Conservation (phyloP, 2,797 vertebrate species). For the Graptemys geographica region DNA sequence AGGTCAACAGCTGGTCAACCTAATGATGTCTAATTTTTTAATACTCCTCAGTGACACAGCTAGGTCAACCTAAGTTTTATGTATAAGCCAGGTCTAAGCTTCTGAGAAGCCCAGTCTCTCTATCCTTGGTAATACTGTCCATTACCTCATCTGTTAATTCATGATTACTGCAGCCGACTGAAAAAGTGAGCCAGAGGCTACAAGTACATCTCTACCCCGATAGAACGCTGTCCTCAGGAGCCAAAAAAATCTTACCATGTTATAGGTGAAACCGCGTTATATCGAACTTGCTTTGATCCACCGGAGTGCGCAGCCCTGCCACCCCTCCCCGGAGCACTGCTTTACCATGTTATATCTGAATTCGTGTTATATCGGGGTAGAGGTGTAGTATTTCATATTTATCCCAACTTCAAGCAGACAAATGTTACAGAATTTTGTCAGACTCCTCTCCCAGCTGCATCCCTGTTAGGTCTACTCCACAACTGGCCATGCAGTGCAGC, state of each 20-base stretch:
- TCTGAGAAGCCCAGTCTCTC: constrained; percentile 25
- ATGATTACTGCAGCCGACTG: constrained; percentile 60
- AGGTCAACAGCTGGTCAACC: background rate
- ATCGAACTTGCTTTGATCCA: too few species aligned
- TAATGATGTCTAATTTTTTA: background rate
- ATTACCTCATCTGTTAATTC: constrained; percentile 51
- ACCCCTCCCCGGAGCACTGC: too few species aligned
- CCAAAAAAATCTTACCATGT: too few species aligned
- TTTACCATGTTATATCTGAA: too few species aligned
- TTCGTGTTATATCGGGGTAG: too few species aligned
- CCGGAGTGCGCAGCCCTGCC: too few species aligned
- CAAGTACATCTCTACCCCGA: background rate
- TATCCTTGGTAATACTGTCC: constrained; percentile 34
- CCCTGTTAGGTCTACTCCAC: constrained; percentile 13
- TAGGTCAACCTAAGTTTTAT: background rate
- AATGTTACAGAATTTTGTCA: constrained; percentile 17
- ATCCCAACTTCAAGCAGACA: constrained; percentile 25
- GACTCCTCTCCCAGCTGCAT: background rate
- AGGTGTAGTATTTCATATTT: constrained; percentile 38
- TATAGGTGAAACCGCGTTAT: too few species aligned
- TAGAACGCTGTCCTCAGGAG: too few species aligned
- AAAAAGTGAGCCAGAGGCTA: constrained; percentile 40
- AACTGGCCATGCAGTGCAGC: background rate
- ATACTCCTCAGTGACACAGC: background rate
- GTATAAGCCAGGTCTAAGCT: background rate